Evolutionary conservation across 2,888 invertebrate genomes (phyloP).

Genomic region (Acleris literana): DNA sequence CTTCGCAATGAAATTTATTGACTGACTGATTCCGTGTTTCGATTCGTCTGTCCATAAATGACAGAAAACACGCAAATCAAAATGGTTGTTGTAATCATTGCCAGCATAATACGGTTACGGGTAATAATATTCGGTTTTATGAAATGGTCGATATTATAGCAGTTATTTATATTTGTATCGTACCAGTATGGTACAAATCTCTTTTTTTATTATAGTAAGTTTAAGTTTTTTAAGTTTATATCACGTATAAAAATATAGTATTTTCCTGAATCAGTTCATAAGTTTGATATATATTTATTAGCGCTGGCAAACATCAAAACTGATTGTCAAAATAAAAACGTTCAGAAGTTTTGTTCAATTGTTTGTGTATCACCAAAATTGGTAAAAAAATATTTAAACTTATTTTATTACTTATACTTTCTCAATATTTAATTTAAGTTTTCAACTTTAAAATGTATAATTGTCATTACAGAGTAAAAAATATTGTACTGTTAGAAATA

Average conservation of each 20-base stretch:
- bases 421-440: too few relatives aligned
- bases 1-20: slow-evolving; percentile 30
- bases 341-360: not conserved
- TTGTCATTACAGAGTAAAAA: too few relatives aligned
- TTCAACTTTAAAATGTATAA: too few relatives aligned
- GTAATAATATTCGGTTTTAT: not conserved
- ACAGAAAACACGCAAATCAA: slow-evolving; percentile 33
- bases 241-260: too few relatives aligned
- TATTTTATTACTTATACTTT: too few relatives aligned
- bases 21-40: slow-evolving; percentile 31
- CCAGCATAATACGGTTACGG: slow-evolving; percentile 6
- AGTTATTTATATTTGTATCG: too few relatives aligned
- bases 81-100: slow-evolving; percentile 31
- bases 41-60: slow-evolving; percentile 19
- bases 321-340: not conserved
- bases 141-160: not conserved
- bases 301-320: not conserved
- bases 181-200: too few relatives aligned
- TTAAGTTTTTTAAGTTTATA: too few relatives aligned
- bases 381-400: too few relatives aligned
- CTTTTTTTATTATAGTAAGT: too few relatives aligned
- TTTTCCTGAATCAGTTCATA: too few relatives aligned
- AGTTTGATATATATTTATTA: not conserved
- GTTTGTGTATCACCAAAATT: not conserved
- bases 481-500: too few relatives aligned